A percentile compares a stretch with the other conserved stretches of the same genome.
These are phyloP conservation scores for Sympetrum striolatum DNA, from an alignment of 2,888 invertebrate genomes.

Conservation along the genomic window DNA sequence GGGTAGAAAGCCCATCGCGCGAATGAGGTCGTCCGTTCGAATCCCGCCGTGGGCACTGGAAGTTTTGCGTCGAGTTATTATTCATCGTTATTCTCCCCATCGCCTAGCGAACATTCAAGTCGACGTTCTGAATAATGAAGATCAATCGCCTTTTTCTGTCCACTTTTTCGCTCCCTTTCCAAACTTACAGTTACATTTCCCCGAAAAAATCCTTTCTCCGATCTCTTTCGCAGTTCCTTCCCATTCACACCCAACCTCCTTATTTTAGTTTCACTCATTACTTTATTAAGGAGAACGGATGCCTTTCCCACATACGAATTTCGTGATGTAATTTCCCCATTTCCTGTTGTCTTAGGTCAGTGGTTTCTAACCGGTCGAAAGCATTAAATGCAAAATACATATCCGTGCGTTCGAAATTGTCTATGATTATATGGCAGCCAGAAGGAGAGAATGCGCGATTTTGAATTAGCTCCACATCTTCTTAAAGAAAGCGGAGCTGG, in stretches of 20 bases:
- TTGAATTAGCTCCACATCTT: no score
- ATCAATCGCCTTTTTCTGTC: neutral
- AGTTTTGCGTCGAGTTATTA: neutral
- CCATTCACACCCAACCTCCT: neutral
- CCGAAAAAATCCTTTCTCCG: neutral
- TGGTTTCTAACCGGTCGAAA: no score
- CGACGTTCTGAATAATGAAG: neutral
- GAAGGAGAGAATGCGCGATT: no score
- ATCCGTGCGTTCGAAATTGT: no score
- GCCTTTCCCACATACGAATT: no score
- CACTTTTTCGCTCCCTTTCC: neutral
- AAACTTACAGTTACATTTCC: neutral
- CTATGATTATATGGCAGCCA: no score
- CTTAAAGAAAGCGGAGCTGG: no score
- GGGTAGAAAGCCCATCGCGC: neutral
- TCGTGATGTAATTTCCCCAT: no score
- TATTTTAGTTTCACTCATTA: neutral
- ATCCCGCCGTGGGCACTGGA: conserved; percentile 22
- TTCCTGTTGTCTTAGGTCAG: no score
- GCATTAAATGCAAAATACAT: no score
- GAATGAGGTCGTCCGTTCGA: conserved; percentile 38
- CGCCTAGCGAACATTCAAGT: neutral
- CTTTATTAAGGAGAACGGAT: no score
- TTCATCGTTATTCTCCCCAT: neutral
- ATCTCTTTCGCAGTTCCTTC: neutral